Base-by-base conservation (phyloP, 2,797 vertebrate genomes). In the Natrix natrix region DNA sequence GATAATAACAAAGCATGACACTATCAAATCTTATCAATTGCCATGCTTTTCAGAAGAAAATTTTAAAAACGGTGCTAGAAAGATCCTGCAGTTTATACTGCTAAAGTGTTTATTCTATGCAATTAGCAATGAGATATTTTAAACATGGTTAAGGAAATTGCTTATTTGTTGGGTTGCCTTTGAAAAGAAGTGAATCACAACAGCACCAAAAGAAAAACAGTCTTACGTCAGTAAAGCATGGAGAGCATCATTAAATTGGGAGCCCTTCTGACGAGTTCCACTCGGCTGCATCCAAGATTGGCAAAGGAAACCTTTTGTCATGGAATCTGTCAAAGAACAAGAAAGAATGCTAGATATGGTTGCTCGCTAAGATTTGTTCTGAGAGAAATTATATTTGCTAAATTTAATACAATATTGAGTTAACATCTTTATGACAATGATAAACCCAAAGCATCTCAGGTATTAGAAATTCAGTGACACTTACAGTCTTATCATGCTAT, bases 291-390 rank as follows among this genome's bases (percentile, higher is more conserved):
- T 96, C 98, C 99, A 99, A 7, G 97, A 97, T 94, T 98, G 98
- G 96, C 98, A 98, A 89, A 99, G 98, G 96, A 99, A 99, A 48
- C 92, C 95, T 91, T 98, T 98, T n/a, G 98, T 98, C 20, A 99
- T 94, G 1, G 97, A 98, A 88, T 98, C 99, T 99, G 95, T 94
- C 89, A 92, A 93, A 32, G 87, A 95, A 43, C 37, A 26, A 90
- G 52, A 90, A 92, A 2, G 87, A 88, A 92, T n/a, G 43, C 60
- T 94, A 86, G 3, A 92, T 52, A 59, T 0, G 13, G 55, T 3
- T 92, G 66, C 57, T 0, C 1, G 57, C 89, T 55, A 91, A 24
- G 20, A 69, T 55, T 1, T 56, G 16, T 4, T 66, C 94, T 54
- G 14, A 92, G 83, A 93, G 60, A 89, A 90, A 89, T 7, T 17